These are phyloP conservation scores for Neelides sp. DNA, from an alignment of 1,140 invertebrate genomes.

Conservation along the genomic window DNA sequence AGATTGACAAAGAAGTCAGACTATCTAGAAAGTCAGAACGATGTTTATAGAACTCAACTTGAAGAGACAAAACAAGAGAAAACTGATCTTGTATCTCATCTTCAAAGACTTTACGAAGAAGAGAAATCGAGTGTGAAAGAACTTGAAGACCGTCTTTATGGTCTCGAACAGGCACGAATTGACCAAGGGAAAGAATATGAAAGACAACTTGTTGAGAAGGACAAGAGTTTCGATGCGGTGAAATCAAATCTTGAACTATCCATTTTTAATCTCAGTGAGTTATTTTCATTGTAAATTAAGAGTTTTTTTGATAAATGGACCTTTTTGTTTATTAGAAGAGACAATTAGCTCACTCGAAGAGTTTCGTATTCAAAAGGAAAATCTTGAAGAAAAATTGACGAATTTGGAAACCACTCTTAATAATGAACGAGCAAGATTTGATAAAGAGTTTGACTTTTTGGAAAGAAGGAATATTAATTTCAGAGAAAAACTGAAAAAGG, in stretches of 20 bases:
- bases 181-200: conserved; percentile 20
- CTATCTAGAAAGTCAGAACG: conserved; percentile 26
- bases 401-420: conserved; percentile 13
- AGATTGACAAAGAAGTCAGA: conserved; percentile 27
- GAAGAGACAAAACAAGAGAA: conserved; percentile 24
- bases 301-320: not conserved
- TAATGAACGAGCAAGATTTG: conserved; percentile 10
- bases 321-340: conserved; percentile 3
- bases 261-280: conserved; percentile 20
- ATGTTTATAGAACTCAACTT: conserved; percentile 26
- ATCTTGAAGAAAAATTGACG: conserved; percentile 9
- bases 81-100: conserved; percentile 24
- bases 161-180: conserved; percentile 14
- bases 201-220: conserved; percentile 17
- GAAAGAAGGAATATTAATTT: conserved; percentile 26
- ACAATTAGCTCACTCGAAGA: conserved; percentile 26
- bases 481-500: conserved; percentile 22
- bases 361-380: conserved; percentile 22
- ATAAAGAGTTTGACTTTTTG: conserved; percentile 24
- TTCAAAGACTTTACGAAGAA: conserved; percentile 17
- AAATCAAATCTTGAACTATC: conserved; percentile 19
- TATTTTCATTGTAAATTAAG: not conserved
- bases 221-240: conserved; percentile 21
- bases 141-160: conserved; percentile 24
- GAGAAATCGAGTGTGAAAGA: conserved; percentile 27